Evolutionary conservation across 1,140 invertebrate species (phyloP).

Genomic region (Pygmarrhopalites habei): DNA sequence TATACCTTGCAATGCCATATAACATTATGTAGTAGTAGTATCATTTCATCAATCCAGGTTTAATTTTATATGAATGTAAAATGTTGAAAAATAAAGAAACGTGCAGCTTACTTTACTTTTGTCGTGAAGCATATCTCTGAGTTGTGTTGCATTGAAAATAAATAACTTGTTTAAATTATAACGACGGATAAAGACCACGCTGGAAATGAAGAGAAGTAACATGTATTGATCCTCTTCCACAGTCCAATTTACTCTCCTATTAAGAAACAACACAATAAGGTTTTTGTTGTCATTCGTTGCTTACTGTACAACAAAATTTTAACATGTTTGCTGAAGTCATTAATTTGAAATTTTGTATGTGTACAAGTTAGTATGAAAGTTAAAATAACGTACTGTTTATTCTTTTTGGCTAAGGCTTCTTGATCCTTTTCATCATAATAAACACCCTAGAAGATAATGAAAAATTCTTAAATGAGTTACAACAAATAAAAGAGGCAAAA

Average conservation of each 20-base stretch:
- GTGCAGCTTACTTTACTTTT: conserved; percentile 14
- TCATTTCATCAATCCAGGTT: not conserved
- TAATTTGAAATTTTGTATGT: not conserved
- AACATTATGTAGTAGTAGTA: too few relatives aligned
- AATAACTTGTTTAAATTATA: conserved; percentile 25
- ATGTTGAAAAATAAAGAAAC: not conserved
- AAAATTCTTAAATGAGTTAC: too few relatives aligned
- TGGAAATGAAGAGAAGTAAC: conserved; percentile 20
- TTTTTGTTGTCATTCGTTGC: too few relatives aligned
- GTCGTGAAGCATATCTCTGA: conserved; percentile 23
- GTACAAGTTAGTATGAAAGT: too few relatives aligned
- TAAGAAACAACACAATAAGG: too few relatives aligned
- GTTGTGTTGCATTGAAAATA: conserved; percentile 28
- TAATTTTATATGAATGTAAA: not conserved
- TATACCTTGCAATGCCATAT: too few relatives aligned
- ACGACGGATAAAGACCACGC: conserved; percentile 27
- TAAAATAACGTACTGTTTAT: not conserved
- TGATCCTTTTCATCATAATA: conserved; percentile 6
- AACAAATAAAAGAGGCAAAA: too few relatives aligned
- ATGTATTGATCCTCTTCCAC: conserved; percentile 22
- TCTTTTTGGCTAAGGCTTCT: conserved; percentile 7
- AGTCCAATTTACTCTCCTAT: conserved; percentile 24
- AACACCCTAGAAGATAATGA: not conserved
- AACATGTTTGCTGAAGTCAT: too few relatives aligned
- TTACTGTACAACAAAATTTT: too few relatives aligned